Evolutionary conservation across 2,888 invertebrate genomes (phyloP).

Genomic region (Drosophila nr. perissopoda): DNA sequence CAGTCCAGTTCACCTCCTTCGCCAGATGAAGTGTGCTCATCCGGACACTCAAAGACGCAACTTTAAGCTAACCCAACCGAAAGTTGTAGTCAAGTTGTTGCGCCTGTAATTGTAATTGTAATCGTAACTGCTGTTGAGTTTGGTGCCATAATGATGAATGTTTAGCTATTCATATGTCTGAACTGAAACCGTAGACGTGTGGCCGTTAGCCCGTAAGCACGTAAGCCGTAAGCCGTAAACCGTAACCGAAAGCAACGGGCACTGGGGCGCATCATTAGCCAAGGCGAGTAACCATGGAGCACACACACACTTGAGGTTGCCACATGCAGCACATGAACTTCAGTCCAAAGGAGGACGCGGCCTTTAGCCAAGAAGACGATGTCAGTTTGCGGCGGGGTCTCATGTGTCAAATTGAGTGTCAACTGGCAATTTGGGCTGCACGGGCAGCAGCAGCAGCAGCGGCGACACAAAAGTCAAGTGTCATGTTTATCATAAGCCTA

Average conservation of each 20-base stretch:
- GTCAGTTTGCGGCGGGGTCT: constrained; percentile 61
- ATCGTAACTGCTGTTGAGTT: constrained; percentile 52
- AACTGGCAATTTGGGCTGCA: constrained; percentile 82
- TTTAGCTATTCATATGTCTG: constrained; percentile 74
- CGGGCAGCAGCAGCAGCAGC: constrained; percentile 12
- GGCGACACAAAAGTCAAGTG: constrained; percentile 73
- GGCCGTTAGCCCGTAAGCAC: neutral
- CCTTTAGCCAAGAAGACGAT: constrained; percentile 17
- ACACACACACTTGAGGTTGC: constrained; percentile 73
- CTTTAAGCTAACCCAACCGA: constrained; percentile 35
- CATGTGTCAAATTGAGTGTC: constrained; percentile 84
- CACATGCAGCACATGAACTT: constrained; percentile 41
- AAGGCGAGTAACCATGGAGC: constrained; percentile 72
- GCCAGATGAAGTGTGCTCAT: constrained; percentile 34
- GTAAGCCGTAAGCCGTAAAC: constrained; percentile 44
- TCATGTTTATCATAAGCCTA: constrained; percentile 85
- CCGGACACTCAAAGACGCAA: constrained; percentile 22
- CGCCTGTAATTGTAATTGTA: constrained; percentile 42
- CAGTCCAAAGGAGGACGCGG: constrained; percentile 37
- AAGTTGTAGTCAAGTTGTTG: constrained; percentile 26
- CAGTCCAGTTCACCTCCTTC: neutral
- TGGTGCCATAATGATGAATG: constrained; percentile 74
- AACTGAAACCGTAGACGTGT: constrained; percentile 52
- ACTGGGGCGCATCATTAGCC: constrained; percentile 79
- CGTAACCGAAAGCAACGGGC: constrained; percentile 28